Evolutionary conservation across 92 coral and sea anemone genomes (phyloP), one percentile per base, ranked within the genome.

Genomic region (Epizoanthus fatuus): DNA sequence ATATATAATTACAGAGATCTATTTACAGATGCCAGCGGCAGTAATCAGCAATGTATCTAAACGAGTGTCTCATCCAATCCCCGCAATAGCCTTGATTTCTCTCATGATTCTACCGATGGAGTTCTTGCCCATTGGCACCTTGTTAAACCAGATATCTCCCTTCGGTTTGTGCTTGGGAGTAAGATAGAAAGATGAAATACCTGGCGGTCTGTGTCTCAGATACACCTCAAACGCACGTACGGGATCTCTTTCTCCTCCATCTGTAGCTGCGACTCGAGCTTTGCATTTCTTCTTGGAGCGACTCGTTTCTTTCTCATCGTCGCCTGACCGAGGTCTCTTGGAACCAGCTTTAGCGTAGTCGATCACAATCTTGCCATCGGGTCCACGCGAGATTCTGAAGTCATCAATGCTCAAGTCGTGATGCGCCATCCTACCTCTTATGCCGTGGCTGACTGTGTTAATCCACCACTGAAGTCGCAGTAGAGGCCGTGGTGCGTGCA

Each of bases 81-180:
- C 99, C n/a, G 99, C 99, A 4, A 97, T 96, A 15, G 99, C 99
- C 81, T 97, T 97, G 81, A 97, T 97, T 73, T 97, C 99, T 64
- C 99, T 79, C 99, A 97, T 97, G 16, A 97, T 97, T 76, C 99
- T 91, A 15, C 99, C 99, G 47, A 97, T 97, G 57, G 98, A 95
- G 81, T 97, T 97, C 89, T 97, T 97, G 14, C 99, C 99, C 99
- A 97, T 97, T 13, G 99, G 99, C 19, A 97, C 99, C 72, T 97
- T 97, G 89, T 97, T 97, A 87, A 97, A 97, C 98, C 99, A 97
- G 81, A 97, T 95, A 83, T 97, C 99, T 49, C 99, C 99, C 81
- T 97, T 97, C 9, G 99, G 99, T 91, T 97, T 97, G 90, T 97
- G 99, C 87, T 97, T 97, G 66, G 99, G 99, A 59, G 99, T 97